Conservation (phyloP, 2,113 vertebrate genomes). For the Tursiops truncatus region DNA sequence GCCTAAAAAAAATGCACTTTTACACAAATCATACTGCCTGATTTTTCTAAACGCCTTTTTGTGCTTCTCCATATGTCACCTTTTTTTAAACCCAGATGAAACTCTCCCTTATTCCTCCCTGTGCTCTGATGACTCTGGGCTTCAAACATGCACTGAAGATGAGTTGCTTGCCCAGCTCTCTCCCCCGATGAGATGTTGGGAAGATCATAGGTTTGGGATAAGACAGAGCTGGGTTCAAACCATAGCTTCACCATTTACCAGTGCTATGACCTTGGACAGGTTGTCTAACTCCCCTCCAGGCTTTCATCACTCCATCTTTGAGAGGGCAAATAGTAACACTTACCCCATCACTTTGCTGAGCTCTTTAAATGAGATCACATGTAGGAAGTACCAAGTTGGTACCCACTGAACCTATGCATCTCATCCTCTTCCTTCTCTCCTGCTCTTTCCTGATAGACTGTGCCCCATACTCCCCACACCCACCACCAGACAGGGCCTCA, state of each 20-base stretch:
- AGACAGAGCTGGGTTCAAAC: neutral
- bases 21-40: neutral
- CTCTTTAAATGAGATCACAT: neutral
- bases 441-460: neutral
- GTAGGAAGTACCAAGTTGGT: accelerated
- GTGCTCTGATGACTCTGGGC: neutral
- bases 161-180: neutral
- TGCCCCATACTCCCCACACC: neutral
- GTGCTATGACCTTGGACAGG: too few relatives aligned
- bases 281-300: neutral
- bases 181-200: accelerated
- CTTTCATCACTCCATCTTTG: neutral
- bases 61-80: neutral
- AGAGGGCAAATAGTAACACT: neutral
- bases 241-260: neutral
- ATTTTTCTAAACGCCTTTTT: neutral
- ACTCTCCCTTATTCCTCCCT: neutral
- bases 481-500: too few relatives aligned
- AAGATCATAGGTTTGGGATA: neutral
- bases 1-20: neutral
- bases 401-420: neutral
- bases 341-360: neutral
- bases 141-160: neutral
- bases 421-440: neutral
- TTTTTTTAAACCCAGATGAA: neutral